phyloP scores from a whole-genome alignment of 2,797 vertebrate genomes.

The Graptemys geographica region DNA sequence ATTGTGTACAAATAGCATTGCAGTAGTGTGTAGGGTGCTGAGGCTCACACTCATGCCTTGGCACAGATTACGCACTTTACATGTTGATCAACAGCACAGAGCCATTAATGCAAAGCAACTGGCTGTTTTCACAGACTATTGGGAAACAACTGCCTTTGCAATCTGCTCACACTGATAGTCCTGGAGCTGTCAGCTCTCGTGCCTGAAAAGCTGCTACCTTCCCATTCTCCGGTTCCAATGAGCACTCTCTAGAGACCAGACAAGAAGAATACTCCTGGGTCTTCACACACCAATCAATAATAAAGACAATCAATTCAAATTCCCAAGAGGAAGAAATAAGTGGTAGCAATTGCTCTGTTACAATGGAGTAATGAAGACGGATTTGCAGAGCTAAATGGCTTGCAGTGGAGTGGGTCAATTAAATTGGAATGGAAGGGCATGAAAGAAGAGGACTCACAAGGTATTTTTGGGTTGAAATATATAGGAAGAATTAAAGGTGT shows the following conservation, averaged over 20 bases:
- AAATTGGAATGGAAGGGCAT: slow-evolving; percentile 9
- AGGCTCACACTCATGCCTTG: not conserved
- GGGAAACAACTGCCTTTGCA: not conserved
- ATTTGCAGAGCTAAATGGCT: slow-evolving; percentile 8
- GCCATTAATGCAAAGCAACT: not conserved
- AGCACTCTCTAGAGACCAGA: not conserved
- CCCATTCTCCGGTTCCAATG: slow-evolving; percentile 19
- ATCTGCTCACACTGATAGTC: not conserved
- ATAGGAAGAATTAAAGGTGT: not conserved
- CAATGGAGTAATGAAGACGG: slow-evolving; percentile 2
- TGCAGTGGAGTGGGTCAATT: not conserved
- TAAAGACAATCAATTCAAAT: slow-evolving; percentile 28
- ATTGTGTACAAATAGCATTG: not conserved
- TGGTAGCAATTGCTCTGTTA: not conserved
- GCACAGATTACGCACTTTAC: not conserved
- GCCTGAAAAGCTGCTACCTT: not conserved
- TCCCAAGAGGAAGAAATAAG: not conserved
- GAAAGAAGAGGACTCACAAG: not conserved
- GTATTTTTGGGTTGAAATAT: not conserved
- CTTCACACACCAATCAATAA: not conserved
- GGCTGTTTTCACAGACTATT: not conserved
- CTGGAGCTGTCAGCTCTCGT: not conserved
- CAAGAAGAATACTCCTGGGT: not conserved
- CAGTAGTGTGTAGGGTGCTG: not conserved
- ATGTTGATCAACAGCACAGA: not conserved